Conservation (phyloP, 2,888 invertebrate species). For the Pegoplata infirma region DNA sequence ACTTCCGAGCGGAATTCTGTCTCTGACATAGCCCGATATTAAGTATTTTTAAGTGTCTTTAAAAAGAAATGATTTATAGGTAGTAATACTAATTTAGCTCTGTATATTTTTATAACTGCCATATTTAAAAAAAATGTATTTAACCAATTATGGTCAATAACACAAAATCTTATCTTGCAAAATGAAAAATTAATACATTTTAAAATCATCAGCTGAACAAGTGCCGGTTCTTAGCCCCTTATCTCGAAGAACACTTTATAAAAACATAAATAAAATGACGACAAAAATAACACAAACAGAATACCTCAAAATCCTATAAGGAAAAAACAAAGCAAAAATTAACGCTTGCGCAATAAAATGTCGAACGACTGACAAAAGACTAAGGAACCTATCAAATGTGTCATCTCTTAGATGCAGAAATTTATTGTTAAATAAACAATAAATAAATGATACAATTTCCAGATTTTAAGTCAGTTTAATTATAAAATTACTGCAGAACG, state of each 20-base stretch:
- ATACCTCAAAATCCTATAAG: too few relatives aligned
- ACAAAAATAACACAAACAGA: conserved; percentile 18
- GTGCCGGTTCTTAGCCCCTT: conserved; percentile 27
- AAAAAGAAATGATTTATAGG: too few relatives aligned
- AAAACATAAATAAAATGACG: conserved; percentile 22
- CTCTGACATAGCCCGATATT: too few relatives aligned
- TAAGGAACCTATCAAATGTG: conserved; percentile 7
- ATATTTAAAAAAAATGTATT: background rate
- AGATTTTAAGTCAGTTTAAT: conserved; percentile 49
- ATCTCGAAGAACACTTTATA: conserved; percentile 6
- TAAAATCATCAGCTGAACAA: conserved; percentile 4
- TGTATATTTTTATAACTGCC: too few relatives aligned
- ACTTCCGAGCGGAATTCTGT: too few relatives aligned
- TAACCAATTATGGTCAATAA: conserved; percentile 5
- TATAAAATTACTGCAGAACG: conserved; percentile 11
- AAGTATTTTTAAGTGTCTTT: too few relatives aligned
- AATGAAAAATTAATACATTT: background rate
- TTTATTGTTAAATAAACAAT: background rate
- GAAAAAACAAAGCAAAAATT: conserved; percentile 8
- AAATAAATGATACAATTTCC: conserved; percentile 38
- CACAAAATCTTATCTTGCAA: conserved; percentile 15
- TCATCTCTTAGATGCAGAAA: background rate
- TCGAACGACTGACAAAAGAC: conserved; percentile 32
- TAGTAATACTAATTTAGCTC: too few relatives aligned
- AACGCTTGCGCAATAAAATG: conserved; percentile 36